phyloP scores from a whole-genome alignment of 2,888 invertebrate species.

The Allacma fusca region DNA sequence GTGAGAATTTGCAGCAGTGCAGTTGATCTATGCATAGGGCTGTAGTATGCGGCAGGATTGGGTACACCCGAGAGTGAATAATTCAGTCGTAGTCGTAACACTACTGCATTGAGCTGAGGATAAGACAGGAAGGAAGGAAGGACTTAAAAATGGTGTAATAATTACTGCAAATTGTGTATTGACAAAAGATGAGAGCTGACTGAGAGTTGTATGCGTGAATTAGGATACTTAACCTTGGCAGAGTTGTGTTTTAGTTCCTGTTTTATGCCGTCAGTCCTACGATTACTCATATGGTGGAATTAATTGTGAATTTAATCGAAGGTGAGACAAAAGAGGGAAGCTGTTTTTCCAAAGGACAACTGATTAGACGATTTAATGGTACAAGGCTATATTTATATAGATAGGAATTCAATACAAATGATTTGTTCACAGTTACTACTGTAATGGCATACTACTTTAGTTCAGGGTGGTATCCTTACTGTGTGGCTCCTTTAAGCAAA shows the following conservation, averaged over 20 bases:
- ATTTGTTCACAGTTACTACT: not conserved
- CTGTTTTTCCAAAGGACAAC: slow-evolving; percentile 18
- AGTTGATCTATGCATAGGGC: no score
- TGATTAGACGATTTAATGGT: slow-evolving; percentile 4
- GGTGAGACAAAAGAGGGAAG: slow-evolving; percentile 29
- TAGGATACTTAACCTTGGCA: slow-evolving; percentile 4
- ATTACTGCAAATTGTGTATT: not conserved
- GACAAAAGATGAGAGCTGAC: slow-evolving; percentile 1
- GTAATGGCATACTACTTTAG: not conserved
- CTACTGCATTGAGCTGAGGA: not conserved
- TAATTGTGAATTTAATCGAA: slow-evolving; percentile 24
- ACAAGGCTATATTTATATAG: slow-evolving; percentile 18
- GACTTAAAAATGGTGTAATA: not conserved
- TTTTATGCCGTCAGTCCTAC: slow-evolving; percentile 13
- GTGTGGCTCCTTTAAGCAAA: no score
- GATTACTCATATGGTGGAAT: slow-evolving; percentile 1
- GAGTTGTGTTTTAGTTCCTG: slow-evolving; percentile 27
- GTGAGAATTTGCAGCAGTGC: no score
- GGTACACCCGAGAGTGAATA: no score
- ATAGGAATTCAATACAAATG: not conserved
- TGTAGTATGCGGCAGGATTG: no score
- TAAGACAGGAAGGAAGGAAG: slow-evolving; percentile 5
- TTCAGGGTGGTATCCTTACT: no score
- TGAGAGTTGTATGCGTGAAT: slow-evolving; percentile 1
- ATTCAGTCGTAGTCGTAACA: no score